Percentiles rank a stretch among this genome's conserved stretches.
These are phyloP conservation scores for Lepidotrigona ventralis DNA, from an alignment of 1,140 invertebrate species.

Conservation along the genomic window DNA sequence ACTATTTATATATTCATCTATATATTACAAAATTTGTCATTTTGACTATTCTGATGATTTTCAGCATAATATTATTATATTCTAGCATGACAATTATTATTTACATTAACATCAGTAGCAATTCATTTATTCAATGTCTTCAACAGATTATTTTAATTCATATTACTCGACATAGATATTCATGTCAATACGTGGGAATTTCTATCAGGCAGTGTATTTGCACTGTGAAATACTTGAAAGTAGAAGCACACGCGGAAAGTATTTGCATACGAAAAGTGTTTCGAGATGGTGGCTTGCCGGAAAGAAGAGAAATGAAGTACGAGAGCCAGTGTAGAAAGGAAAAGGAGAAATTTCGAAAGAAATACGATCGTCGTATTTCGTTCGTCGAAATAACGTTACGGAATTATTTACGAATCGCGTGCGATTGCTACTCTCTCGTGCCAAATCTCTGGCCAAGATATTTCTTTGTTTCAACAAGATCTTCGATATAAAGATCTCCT, in stretches of 20 bases:
- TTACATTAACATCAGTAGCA: background rate
- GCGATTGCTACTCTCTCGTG: background rate
- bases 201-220: background rate
- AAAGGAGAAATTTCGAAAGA: background rate
- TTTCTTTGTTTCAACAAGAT: background rate
- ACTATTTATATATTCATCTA: too few species aligned
- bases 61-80: too few species aligned
- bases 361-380: background rate
- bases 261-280: slow-evolving; percentile 1
- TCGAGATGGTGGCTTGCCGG: background rate
- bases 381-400: background rate
- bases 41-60: too few species aligned
- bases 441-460: background rate
- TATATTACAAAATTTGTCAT: too few species aligned
- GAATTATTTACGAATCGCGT: slow-evolving; percentile 31
- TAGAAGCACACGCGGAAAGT: background rate
- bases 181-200: background rate
- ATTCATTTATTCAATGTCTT: background rate
- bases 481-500: background rate
- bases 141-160: background rate
- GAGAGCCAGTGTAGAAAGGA: background rate
- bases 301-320: background rate
- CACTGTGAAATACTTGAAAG: background rate
- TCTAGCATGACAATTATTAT: too few species aligned
- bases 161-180: background rate